Percentiles rank a stretch among this genome's conserved stretches.
Evolutionary conservation across 2,888 invertebrate genomes (phyloP).

Genomic region (Quadriops clusia): DNA sequence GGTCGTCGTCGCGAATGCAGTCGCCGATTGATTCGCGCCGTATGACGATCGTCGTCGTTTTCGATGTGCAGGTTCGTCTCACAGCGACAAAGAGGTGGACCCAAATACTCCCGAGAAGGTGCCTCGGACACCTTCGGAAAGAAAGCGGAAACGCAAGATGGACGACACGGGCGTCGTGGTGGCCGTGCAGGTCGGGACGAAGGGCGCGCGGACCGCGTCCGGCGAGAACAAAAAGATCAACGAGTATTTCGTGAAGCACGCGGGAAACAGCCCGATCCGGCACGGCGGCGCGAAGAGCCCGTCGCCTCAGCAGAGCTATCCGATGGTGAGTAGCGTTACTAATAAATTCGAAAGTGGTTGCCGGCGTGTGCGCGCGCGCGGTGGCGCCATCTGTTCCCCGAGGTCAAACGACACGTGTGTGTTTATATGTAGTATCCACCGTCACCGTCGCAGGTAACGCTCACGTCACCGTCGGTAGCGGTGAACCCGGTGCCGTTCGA

Average conservation of each 20-base stretch:
- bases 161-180: slow-evolving; percentile 46
- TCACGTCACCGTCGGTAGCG: slow-evolving; percentile 43
- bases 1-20: no score
- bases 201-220: slow-evolving; percentile 40
- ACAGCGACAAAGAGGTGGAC: slow-evolving; percentile 89
- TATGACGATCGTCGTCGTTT: no score
- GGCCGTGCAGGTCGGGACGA: no score
- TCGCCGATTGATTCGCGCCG: no score
- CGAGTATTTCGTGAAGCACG: slow-evolving; percentile 80
- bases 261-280: slow-evolving; percentile 72
- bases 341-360: no score
- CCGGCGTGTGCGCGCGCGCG: no score
- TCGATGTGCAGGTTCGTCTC: slow-evolving; percentile 66
- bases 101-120: slow-evolving; percentile 71
- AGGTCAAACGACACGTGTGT: no score
- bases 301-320: slow-evolving; percentile 69
- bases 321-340: slow-evolving; percentile 66
- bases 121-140: slow-evolving; percentile 45
- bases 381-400: no score
- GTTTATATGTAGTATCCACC: slow-evolving; percentile 68
- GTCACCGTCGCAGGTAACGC: slow-evolving; percentile 50
- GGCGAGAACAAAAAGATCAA: slow-evolving; percentile 80
- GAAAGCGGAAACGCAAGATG: slow-evolving; percentile 81
- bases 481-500: slow-evolving; percentile 44
- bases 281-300: slow-evolving; percentile 68